These are phyloP conservation scores for Eudemis profundana DNA, from an alignment of 2,888 invertebrate species.

Conservation along the genomic window DNA sequence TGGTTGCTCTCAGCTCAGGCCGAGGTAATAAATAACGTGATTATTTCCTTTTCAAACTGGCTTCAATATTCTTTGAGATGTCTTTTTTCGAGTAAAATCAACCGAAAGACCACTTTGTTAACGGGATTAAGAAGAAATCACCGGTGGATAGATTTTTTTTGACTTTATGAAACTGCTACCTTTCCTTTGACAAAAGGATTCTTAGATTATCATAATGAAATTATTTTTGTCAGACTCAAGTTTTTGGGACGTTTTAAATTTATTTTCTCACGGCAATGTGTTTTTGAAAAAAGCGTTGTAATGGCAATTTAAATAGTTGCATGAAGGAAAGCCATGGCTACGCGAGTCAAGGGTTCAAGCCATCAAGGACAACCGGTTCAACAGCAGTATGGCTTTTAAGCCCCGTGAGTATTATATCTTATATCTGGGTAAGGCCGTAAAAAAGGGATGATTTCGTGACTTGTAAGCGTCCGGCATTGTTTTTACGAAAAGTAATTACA, in stretches of 20 bases:
- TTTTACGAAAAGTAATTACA: too few relatives aligned
- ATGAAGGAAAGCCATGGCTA: slow-evolving; percentile 56
- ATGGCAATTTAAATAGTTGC: slow-evolving; percentile 34
- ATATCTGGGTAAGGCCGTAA: slow-evolving; percentile 13
- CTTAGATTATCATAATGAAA: slow-evolving; percentile 7
- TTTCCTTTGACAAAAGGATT: slow-evolving; percentile 44
- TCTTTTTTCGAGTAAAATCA: slow-evolving; percentile 70
- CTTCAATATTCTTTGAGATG: slow-evolving; percentile 64
- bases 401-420: slow-evolving; percentile 48
- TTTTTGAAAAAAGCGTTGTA: slow-evolving; percentile 14
- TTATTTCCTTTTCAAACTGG: slow-evolving; percentile 79
- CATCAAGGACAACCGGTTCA: slow-evolving; percentile 69
- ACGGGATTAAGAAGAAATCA: slow-evolving; percentile 65
- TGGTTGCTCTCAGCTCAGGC: slow-evolving; percentile 70
- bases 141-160: slow-evolving; percentile 47
- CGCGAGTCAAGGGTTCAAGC: slow-evolving; percentile 58
- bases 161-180: slow-evolving; percentile 50
- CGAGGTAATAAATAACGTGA: slow-evolving; percentile 81
- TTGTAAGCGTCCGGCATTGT: too few relatives aligned
- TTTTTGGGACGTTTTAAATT: not conserved
- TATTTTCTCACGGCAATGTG: slow-evolving; percentile 20
- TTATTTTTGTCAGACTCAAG: slow-evolving; percentile 25
- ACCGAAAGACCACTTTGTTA: slow-evolving; percentile 67
- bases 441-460: too few relatives aligned
- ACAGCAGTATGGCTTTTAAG: slow-evolving; percentile 47